Base-by-base conservation (phyloP, 2,888 invertebrate genomes). In the Pyrochroa serraticornis region DNA sequence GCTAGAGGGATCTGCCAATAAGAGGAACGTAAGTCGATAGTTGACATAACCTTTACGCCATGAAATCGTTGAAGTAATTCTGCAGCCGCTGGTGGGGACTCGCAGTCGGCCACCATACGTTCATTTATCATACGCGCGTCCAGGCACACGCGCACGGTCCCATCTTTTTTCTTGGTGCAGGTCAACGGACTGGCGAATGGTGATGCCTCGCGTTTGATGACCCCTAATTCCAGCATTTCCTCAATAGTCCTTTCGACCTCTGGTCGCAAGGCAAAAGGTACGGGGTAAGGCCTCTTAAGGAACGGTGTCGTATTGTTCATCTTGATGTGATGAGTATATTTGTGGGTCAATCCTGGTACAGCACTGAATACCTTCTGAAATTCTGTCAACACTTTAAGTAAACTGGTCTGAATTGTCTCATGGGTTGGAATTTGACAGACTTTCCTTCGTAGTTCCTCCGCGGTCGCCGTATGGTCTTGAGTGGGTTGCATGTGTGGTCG, bases 51-150 rank as follows among this genome's bases (percentile, higher is more conserved):
- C 7, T 35, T 43, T n/a, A 51, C 3, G 5, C 13, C 33, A 3
- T 34, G 8, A 10, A 41, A 43, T 1, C 39, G 46, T 33, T 53
- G 58, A 30, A 68, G 37, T 9, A 68, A 36, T 34, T 68, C 65
- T 34, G 65, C 64, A 5, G 59, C 47, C 10, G 60, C 56, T 7
- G 41, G 38, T n/a, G 64, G 67, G 7, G 64, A 53, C 37, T 74
- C 73, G 3, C 67, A 59, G 48, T 75, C 73, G 0, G 67, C 57
- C 13, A 69, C 62, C 41, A 76, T 73, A 22, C 61, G 43, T 7
- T 60, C 59, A 60, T 76, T 75, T 1, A 75, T 36, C 41, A 56
- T 63, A 7, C 75, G 36, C 0, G 73, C 74, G 57, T 75, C 74
- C 10, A 74, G 49, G 55, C 74, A 71, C 13, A 75, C 61, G 3